Evolutionary conservation across 2,888 invertebrate species (phyloP), one percentile per base, ranked within the genome.

Genomic region (Neoascia interrupta): DNA sequence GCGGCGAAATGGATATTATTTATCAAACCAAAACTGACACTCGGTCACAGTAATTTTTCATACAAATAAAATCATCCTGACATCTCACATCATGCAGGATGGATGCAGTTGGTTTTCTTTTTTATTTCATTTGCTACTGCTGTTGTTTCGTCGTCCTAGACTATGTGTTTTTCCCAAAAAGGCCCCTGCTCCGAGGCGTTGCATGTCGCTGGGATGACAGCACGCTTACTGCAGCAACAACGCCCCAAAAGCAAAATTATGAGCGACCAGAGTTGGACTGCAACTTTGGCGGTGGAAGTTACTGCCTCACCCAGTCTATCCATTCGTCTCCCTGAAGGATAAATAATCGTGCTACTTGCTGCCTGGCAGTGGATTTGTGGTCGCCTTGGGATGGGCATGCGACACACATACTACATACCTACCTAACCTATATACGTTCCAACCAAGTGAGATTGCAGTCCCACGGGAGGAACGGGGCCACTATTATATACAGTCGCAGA

Each of bases 11-110:
- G 79, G 79, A 73, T 79, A 79, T 79, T 79, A 79, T 79, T 79
- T 79, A 79, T 79, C 79, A 79, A 79, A 73, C 73, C 73, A 79
- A 73, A 79, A 73, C 79, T 79, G 73, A 61, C 79, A 73, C 66
- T 73, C 79, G 79, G 79, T 79, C 79, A 79, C 66, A 79, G 79
- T 79, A 73, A 79, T 79, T 79, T 79, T 79, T 79, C 79, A 73
- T 61, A 68, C 73, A 79, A 79, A 79, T 79, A 61, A 73, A 79
- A 79, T 79, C 79, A 79, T 79, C 72, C 79, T 73, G 79, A 79
- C 79, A 79, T 73, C 73, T 61, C 68, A 56, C 79, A 79, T 79
- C 73, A 79, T 79, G 79, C 79, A 61, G 79, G 73, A 79, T n/a
- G n/a, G n/a, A n/a, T 79, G 79, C 79, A 79, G 73, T 43, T 56